A percentile compares a stretch with the other conserved stretches of the same genome.
These are phyloP conservation scores for Metridium senile DNA, from an alignment of 92 coral and sea anemone species.

Conservation along the genomic window DNA sequence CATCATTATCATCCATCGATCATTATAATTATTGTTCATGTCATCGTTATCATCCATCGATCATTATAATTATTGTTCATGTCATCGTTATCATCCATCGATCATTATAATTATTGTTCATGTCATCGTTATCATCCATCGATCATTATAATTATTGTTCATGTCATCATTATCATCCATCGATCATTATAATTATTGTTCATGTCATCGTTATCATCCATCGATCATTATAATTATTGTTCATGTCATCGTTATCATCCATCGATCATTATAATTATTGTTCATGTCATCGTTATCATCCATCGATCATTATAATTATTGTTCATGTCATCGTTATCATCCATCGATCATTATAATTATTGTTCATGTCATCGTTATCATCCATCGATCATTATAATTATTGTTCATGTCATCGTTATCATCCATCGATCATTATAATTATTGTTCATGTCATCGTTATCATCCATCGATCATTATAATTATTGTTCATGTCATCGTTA, in stretches of 20 bases:
- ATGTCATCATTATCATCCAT: conserved; percentile 19
- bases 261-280: too few species aligned
- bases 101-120: background rate
- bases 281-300: conserved; percentile 33
- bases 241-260: too few species aligned
- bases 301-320: conserved; percentile 18
- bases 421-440: background rate
- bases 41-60: too few species aligned
- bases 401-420: background rate
- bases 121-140: too few species aligned
- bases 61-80: background rate
- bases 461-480: too few species aligned
- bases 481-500: too few species aligned
- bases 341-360: too few species aligned
- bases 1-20: conserved; percentile 43
- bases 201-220: conserved; percentile 39
- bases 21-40: background rate
- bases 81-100: conserved; percentile 46
- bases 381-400: conserved; percentile 24
- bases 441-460: background rate
- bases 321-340: too few species aligned
- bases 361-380: conserved; percentile 22
- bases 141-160: background rate
- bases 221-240: conserved; percentile 8
- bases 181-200: background rate